A percentile compares a stretch with the other conserved stretches of the same genome.
Conservation (phyloP, 2,797 vertebrate genomes). For the Geotrypetes seraphini region DNA sequence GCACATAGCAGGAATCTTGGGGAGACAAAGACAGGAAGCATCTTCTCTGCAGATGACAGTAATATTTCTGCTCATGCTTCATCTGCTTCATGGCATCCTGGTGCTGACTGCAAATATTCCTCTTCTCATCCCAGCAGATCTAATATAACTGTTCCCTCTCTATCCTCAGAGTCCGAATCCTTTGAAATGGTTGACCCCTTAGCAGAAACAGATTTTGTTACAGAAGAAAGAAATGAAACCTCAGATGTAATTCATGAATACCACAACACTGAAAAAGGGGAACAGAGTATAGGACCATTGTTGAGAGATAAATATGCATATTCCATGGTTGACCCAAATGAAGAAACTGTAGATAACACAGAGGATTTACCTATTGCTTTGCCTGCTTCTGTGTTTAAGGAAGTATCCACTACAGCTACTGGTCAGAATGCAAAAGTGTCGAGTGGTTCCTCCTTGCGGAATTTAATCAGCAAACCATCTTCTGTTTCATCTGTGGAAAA, state of each 20-base stretch:
- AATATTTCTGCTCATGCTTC: fast-evolving
- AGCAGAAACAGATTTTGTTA: constrained; percentile 1
- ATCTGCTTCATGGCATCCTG: too few relatives aligned
- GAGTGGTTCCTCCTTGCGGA: fast-evolving
- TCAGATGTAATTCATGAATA: not conserved
- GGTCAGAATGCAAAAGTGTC: fast-evolving
- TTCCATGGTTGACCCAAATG: not conserved
- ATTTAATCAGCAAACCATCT: not conserved
- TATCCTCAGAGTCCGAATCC: not conserved
- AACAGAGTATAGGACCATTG: fast-evolving
- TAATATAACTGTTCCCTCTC: not conserved
- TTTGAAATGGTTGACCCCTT: constrained; percentile 8
- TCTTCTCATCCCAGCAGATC: too few relatives aligned
- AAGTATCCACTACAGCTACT: not conserved
- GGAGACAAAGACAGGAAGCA: not conserved
- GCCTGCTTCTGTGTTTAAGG: fast-evolving
- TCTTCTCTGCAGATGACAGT: not conserved
- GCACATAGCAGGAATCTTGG: fast-evolving
- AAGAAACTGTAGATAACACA: constrained; percentile 8
- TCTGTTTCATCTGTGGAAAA: not conserved
- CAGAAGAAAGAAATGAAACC: constrained; percentile 3
- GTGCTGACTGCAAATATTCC: not conserved
- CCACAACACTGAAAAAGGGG: not conserved
- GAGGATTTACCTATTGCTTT: not conserved
- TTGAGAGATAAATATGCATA: fast-evolving